Conservation (phyloP, 2,888 invertebrate species). For the Paralinhomoeus sp. region DNA sequence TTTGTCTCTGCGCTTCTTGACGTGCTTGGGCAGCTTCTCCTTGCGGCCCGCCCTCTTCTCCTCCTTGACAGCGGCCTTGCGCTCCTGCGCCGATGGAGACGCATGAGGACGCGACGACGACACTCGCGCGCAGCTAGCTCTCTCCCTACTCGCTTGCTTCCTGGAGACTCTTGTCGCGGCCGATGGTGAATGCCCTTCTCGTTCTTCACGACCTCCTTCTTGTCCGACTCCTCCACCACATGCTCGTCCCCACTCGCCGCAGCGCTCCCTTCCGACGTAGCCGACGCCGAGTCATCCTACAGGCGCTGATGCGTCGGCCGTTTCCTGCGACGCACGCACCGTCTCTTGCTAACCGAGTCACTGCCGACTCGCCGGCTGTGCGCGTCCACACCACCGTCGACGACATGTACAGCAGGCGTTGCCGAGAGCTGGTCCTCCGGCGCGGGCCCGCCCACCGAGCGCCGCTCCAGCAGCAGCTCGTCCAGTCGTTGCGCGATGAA, state of each 20-base stretch:
- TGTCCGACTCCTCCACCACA: too few relatives aligned
- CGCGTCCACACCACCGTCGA: too few relatives aligned
- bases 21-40: conserved; percentile 66
- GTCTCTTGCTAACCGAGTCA: neutral
- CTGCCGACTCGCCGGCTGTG: conserved; percentile 1
- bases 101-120: too few relatives aligned
- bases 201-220: too few relatives aligned
- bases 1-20: conserved; percentile 60
- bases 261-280: too few relatives aligned
- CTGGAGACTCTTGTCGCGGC: too few relatives aligned
- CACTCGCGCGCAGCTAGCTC: too few relatives aligned
- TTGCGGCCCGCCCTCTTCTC: conserved; percentile 66
- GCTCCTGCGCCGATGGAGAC: conserved; percentile 30
- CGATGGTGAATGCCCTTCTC: too few relatives aligned
- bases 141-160: too few relatives aligned
- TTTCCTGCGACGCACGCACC: neutral
- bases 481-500: conserved; percentile 77
- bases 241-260: too few relatives aligned
- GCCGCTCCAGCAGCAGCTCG: conserved; percentile 42
- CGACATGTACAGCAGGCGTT: too few relatives aligned
- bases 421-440: conserved; percentile 37
- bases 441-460: conserved; percentile 59
- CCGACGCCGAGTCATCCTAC: too few relatives aligned
- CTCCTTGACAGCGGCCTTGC: conserved; percentile 69
- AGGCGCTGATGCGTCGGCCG: neutral